Conservation (phyloP, 2,113 vertebrate genomes). For the Litocranius walleri region DNA sequence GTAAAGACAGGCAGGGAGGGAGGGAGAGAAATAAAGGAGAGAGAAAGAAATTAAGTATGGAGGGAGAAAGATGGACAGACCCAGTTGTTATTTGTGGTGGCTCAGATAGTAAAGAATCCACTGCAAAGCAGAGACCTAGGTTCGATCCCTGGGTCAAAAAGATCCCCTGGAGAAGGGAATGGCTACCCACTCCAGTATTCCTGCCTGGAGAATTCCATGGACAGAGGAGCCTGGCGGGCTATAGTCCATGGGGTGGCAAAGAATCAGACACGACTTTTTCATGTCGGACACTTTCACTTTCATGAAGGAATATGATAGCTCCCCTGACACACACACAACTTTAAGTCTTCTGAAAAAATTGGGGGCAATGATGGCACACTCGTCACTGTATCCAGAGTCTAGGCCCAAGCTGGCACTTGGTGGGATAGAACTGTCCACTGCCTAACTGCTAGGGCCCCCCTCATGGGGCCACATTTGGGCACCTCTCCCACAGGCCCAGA, state of each 20-base stretch:
- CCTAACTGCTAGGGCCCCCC: not conserved
- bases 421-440: not conserved
- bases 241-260: not conserved
- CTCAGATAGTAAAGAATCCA: not conserved
- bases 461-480: not conserved
- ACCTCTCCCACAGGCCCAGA: not conserved
- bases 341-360: not conserved
- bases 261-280: not conserved
- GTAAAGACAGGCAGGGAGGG: not conserved
- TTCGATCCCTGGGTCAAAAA: not conserved
- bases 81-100: not conserved
- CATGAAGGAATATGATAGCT: not conserved
- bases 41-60: not conserved
- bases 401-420: not conserved
- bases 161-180: not conserved
- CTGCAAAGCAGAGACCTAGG: not conserved
- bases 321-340: not conserved
- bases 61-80: not conserved
- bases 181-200: not conserved
- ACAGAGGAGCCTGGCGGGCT: not conserved
- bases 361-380: not conserved
- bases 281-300: not conserved
- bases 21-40: not conserved
- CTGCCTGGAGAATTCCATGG: not conserved
- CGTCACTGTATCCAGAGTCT: not conserved